Percentiles rank a stretch among this genome's conserved stretches.
Conservation (phyloP, 2,797 vertebrate species). For the Remorina albescens region DNA sequence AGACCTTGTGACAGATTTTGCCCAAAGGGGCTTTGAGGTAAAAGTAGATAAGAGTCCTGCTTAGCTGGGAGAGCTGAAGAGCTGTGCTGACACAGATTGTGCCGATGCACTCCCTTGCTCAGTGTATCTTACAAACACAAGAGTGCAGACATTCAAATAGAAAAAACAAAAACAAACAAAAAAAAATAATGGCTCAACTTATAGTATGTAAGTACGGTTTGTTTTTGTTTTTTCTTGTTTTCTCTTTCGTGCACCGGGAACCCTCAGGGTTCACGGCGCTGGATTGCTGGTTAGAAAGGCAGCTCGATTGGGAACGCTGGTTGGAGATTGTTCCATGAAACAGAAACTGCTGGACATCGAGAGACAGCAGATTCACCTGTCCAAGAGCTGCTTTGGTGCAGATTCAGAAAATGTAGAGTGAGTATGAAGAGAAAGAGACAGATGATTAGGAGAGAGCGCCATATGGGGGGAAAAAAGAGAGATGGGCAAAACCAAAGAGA, state of each 20-base stretch:
- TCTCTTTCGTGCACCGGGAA: constrained; percentile 86
- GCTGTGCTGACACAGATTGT: constrained; percentile 84
- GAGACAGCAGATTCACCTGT: constrained; percentile 64
- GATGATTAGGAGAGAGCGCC: constrained; percentile 39
- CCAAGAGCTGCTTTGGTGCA: constrained; percentile 82
- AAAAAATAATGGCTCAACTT: constrained; percentile 93
- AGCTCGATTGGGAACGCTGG: constrained; percentile 79
- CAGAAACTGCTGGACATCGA: constrained; percentile 45
- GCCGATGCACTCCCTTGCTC: constrained; percentile 86
- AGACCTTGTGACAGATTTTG: constrained; percentile 87
- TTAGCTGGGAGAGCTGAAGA: constrained; percentile 84
- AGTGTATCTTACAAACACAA: constrained; percentile 88
- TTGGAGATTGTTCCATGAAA: constrained; percentile 59
- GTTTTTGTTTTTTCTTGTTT: constrained; percentile 67
- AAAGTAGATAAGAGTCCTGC: constrained; percentile 93
- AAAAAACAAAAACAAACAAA: constrained; percentile 78
- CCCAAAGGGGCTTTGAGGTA: constrained; percentile 95
- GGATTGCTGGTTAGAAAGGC: constrained; percentile 92
- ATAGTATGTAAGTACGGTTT: constrained; percentile 71
- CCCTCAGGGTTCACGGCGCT: constrained; percentile 85
- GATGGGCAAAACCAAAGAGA: constrained; percentile 53
- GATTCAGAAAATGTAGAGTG: constrained; percentile 69
- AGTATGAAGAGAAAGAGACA: constrained; percentile 45
- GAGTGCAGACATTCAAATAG: constrained; percentile 82
- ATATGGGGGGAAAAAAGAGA: constrained; percentile 15